A percentile compares a stretch with the other conserved stretches of the same genome.
phyloP scores from a whole-genome alignment of 1,140 invertebrate species.

The Lasaia peninsularis region DNA sequence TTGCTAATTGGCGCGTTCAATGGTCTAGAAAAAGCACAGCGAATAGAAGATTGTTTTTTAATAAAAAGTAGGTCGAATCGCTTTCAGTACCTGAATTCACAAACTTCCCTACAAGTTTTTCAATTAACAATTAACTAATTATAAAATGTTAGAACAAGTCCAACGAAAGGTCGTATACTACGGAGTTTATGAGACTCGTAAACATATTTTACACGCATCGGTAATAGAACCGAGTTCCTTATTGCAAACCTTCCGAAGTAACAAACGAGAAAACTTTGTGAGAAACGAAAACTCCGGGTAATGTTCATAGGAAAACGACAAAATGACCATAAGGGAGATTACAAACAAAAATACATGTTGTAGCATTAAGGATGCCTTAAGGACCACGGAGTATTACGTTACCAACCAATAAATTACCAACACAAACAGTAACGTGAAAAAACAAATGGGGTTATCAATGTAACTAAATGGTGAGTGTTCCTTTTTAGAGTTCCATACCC shows the following conservation, averaged over 20 bases:
- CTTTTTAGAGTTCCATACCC: no score
- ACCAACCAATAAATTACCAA: no score
- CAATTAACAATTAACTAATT: constrained; percentile 68
- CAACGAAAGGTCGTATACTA: constrained; percentile 33
- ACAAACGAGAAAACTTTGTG: constrained; percentile 64
- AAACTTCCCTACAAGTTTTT: constrained; percentile 46
- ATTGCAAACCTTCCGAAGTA: constrained; percentile 57
- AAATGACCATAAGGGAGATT: neutral
- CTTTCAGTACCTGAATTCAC: constrained; percentile 36
- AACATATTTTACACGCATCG: constrained; percentile 67
- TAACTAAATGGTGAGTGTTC: no score
- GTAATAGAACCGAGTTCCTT: constrained; percentile 50
- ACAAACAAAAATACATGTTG: neutral
- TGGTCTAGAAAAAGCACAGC: constrained; percentile 13
- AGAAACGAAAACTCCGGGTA: neutral
- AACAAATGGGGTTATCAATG: no score
- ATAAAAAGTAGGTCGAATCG: constrained; percentile 37
- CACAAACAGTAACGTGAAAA: no score
- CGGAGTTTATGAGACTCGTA: constrained; percentile 49
- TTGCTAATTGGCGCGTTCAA: neutral
- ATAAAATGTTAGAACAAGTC: constrained; percentile 37
- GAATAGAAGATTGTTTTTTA: constrained; percentile 34
- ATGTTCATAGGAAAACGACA: neutral
- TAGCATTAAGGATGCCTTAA: no score
- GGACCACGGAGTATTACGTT: no score